Evolutionary conservation across 2,888 invertebrate species (phyloP), one percentile per base, ranked within the genome.

Genomic region (Argynnis bischoffii): DNA sequence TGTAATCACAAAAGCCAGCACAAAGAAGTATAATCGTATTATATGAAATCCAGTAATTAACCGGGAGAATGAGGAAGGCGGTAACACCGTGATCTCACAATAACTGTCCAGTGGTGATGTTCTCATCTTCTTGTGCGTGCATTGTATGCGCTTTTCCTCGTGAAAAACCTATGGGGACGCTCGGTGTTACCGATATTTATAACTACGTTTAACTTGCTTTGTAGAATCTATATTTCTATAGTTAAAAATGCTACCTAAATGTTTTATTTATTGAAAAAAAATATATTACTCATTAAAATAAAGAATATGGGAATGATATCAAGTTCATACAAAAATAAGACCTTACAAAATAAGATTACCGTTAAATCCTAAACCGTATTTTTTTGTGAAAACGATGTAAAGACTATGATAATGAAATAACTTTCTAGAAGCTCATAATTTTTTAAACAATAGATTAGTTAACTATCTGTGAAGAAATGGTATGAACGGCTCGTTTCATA

Each of bases 141-240:
- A 89, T 89, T 89, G 89, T 89, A 76, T 80, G 77, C 81, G 81
- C 86, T 89, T 89, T 89, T 89, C 89, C 89, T 84, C 82, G 85
- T 87, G 89, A 89, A 89, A 89, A 89, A 89, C 87, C 84, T 83
- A 81, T 78, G 82, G 75, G 81, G 75, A 72, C 78, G 80, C 63
- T 67, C 63, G 76, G 81, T 77, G 60, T 64, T 61, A 79, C 75
- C 47, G 67, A 18, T 26, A 18, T 47, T 60, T 74, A n/a, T 70
- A 73, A 41, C 60, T 2, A 0, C 15, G 3, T n/a, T 73, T 77
- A 73, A 79, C 72, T 69, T 73, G 11, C 11, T 11, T 41, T 11
- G 35, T 41, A 11, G 11, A 41, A 11, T 41, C 11, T 11, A 11
- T 41, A 41, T 41, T 41, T 41, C 2, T 41, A 8, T 8, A 3